Evolutionary conservation across 2,113 vertebrate species (phyloP).

Genomic region (Cephalopterus ornatus): DNA sequence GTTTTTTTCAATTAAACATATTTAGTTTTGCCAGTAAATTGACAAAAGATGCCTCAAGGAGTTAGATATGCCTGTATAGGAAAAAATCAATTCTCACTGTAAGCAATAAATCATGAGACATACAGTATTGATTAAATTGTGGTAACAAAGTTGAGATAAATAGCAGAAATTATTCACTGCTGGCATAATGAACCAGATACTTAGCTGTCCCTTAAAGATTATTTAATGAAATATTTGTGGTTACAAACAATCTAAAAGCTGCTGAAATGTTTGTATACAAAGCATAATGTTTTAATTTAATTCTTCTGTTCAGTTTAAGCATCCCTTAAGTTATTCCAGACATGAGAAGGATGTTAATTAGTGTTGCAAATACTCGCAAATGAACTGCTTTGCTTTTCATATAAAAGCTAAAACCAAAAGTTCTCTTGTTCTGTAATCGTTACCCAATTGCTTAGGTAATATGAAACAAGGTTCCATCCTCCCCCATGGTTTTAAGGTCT

Average conservation of each 20-base stretch:
- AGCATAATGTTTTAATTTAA: not conserved
- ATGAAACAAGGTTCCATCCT: not conserved
- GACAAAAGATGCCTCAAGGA: not conserved
- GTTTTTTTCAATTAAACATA: not conserved
- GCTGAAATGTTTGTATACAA: not conserved
- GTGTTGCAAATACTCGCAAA: constrained; percentile 24
- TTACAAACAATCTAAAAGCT: constrained; percentile 24
- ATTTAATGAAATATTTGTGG: not conserved
- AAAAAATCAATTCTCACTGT: not conserved
- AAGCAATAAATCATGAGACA: not conserved
- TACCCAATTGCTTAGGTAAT: not conserved
- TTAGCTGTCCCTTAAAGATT: not conserved
- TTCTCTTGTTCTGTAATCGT: constrained; percentile 24
- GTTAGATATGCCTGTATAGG: not conserved
- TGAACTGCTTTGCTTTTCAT: constrained; percentile 5
- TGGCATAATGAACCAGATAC: not conserved
- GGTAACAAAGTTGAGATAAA: not conserved
- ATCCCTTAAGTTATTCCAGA: not conserved
- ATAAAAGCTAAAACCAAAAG: not conserved
- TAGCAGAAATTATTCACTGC: not conserved
- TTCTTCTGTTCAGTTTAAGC: not conserved
- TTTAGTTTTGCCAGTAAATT: not conserved
- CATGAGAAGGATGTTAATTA: not conserved
- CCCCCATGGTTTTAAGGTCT: not conserved
- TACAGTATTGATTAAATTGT: not conserved